Evolutionary conservation across 2,797 vertebrate species (phyloP).

Genomic region (Pyrrhura leucotis): DNA sequence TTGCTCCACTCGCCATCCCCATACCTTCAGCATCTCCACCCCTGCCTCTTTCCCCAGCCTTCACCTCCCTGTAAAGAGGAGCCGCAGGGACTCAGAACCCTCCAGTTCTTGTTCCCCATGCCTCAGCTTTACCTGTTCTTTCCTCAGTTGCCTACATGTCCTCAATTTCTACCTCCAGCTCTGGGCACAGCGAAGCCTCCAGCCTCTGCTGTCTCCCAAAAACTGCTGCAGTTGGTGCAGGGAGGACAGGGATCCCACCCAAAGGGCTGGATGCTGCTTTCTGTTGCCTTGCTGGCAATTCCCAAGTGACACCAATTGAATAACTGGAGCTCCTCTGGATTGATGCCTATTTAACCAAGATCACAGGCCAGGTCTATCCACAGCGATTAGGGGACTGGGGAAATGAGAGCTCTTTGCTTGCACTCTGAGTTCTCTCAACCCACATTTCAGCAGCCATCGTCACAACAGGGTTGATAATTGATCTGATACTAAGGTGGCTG

Average conservation of each 20-base stretch:
- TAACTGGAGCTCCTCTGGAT: not conserved
- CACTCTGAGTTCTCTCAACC: not conserved
- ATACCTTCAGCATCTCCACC: not conserved
- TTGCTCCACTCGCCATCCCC: rapidly evolving
- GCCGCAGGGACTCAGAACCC: not conserved
- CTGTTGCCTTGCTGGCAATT: rapidly evolving
- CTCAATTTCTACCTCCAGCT: not conserved
- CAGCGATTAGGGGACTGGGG: not conserved
- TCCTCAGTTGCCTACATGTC: not conserved
- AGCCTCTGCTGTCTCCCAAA: rapidly evolving
- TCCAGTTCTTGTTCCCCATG: rapidly evolving
- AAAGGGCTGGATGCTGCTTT: not conserved
- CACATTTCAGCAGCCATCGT: slow-evolving; percentile 33
- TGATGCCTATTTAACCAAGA: rapidly evolving
- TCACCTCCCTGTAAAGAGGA: not conserved
- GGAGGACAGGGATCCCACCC: not conserved
- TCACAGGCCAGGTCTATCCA: slow-evolving; percentile 4
- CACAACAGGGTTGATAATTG: slow-evolving; percentile 36
- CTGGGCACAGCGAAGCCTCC: rapidly evolving
- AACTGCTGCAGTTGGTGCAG: rapidly evolving
- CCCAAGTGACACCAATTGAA: not conserved
- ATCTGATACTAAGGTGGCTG: not conserved
- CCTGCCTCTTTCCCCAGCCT: not conserved
- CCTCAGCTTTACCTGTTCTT: not conserved
- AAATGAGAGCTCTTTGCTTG: not conserved